Evolutionary conservation across 2,888 invertebrate species (phyloP), one percentile per base, ranked within the genome.

Genomic region (Mayetiola destructor): DNA sequence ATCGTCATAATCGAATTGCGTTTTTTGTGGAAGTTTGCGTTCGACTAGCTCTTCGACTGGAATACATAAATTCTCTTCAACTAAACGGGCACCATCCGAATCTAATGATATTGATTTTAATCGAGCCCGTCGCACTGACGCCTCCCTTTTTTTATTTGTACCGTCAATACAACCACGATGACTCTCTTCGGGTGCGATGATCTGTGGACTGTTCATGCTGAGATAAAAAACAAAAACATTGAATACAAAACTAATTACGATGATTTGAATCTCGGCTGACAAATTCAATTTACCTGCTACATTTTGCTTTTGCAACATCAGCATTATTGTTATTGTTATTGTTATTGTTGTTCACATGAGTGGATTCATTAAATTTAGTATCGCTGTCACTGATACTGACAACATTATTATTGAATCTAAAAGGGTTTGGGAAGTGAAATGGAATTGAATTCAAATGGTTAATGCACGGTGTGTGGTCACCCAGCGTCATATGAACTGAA

Each of bases 21-120:
- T 55, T 35, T 29, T 29, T 53, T 53, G 53, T 18, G 60, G 55
- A 18, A 57, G 60, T 6, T 60, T 56, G 21, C 60, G 60, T 59
- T 63, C 63, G 8, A 64, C 62, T 5, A 64, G 57, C 32, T 64
- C 63, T 14, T 77, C 76, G 60, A 78, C 76, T 0, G 78, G 77
- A 54, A 77, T 64, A 1, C 77, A 76, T 40, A 77, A 63, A 63
- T 77, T 77, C 61, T 76, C 77, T 68, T 77, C 77, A n/a, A 77
- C 77, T 52, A 78, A 75, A 63, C 75, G 75, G 1, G 78, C 77
- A 60, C 77, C 76, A 60, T 78, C 77, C 0, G 77, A 78, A 64
- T 78, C 78, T 39, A 78, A 62, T 1, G 78, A 78, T 63, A 78
- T 77, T 1, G 77, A 77, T 64, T 78, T 77, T 10, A 78, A 65